Percentiles rank a stretch among this genome's conserved stretches.
These are phyloP conservation scores for Brevimyrus niger DNA, from an alignment of 2,113 vertebrate genomes.

Conservation along the genomic window DNA sequence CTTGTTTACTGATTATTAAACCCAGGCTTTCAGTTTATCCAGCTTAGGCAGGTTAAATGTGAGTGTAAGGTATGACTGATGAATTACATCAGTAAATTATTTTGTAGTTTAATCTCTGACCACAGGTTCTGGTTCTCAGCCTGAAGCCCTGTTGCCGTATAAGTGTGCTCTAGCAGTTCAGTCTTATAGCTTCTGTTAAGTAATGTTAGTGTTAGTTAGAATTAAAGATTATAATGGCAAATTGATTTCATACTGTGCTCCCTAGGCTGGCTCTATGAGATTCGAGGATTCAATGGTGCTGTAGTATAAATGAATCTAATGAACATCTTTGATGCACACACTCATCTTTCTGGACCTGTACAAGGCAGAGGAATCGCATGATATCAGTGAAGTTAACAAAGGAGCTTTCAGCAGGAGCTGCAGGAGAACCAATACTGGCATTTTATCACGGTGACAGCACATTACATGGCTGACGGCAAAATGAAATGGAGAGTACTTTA, in stretches of 20 bases:
- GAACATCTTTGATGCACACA: not conserved
- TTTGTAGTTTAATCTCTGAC: not conserved
- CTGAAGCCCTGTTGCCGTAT: not conserved
- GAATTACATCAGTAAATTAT: not conserved
- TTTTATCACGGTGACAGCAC: not conserved
- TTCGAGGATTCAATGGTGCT: not conserved
- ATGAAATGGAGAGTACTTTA: not conserved
- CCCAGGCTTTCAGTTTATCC: not conserved
- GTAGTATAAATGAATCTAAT: not conserved
- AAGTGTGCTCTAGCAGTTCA: not conserved
- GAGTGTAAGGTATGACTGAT: not conserved
- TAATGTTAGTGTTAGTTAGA: not conserved
- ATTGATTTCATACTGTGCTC: not conserved
- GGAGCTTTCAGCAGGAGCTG: not conserved
- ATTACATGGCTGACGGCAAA: not conserved
- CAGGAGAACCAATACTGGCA: not conserved
- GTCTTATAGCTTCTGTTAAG: not conserved
- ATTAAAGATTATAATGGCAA: not conserved
- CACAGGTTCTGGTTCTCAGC: not conserved
- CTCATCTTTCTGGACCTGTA: not conserved
- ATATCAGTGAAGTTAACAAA: not conserved
- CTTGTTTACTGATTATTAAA: not conserved
- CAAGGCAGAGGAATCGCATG: not conserved
- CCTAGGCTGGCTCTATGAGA: not conserved
- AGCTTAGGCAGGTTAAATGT: not conserved